phyloP scores from a whole-genome alignment of 92 coral and sea anemone species.

The Galaxea fascicularis region DNA sequence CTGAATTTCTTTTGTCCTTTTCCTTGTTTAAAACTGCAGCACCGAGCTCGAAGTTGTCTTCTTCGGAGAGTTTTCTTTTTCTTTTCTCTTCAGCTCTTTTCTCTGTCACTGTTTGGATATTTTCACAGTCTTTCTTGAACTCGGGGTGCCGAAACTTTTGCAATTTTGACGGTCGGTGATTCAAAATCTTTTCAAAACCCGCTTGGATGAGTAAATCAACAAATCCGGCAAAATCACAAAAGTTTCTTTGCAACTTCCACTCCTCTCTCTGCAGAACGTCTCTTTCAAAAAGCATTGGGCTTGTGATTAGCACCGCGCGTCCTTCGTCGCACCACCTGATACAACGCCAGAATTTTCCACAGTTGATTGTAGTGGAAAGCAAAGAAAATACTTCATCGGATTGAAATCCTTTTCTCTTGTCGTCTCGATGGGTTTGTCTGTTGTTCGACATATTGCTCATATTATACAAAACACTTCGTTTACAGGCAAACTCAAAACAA shows the following conservation, averaged over 20 bases:
- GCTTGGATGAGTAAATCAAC: neutral
- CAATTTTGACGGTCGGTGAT: slow-evolving; percentile 18
- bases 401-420: no score
- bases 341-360: no score
- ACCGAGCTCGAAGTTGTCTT: no score
- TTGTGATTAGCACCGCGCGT: no score
- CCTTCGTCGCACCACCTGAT: no score
- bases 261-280: neutral
- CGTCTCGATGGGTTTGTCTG: no score
- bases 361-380: no score
- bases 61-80: neutral
- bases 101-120: neutral
- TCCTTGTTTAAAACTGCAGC: neutral
- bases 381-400: no score
- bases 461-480: no score
- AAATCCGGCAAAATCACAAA: neutral
- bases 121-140: neutral
- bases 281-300: neutral
- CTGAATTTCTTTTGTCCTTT: no score
- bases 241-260: neutral
- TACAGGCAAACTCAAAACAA: no score
- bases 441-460: no score
- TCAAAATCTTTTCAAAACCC: slow-evolving; percentile 4
- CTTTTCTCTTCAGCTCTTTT: neutral
- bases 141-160: slow-evolving; percentile 15